Evolutionary conservation across 2,113 vertebrate genomes (phyloP), one percentile per base, ranked within the genome.

Genomic region (Cyprinodon variegatus): DNA sequence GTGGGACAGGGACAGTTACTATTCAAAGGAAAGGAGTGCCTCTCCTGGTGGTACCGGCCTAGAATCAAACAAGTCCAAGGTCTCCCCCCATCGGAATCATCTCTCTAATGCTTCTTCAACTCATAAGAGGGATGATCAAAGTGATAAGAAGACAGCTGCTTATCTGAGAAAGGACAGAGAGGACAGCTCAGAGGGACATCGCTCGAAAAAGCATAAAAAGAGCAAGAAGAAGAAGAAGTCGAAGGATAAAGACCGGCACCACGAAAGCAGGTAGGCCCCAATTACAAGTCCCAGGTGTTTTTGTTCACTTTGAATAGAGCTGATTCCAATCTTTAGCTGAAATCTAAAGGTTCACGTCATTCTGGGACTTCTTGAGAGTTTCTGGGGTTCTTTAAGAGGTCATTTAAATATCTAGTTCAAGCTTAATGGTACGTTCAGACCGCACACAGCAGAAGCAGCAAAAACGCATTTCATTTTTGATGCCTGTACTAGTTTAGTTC

Each of bases 161-260:
- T 4, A 70, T 76, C 59, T 11, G n/a, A 65, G 9, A 83, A 87
- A 78, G 3, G 88, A 90, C 15, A 79, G 89, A 13, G 70, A 82
- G 0, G 84, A 78, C 8, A 72, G 74, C 7, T 63, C 76, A 0
- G 95, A 93, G 29, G 93, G 94, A 48, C 88, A 87, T 14, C 90
- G 77, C 78, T 86, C 29, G 1, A 96, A 94, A 81, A 97, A 95
- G 91, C 94, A 93, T 74, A 98, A 97, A 80, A 98, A 96, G 73
- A 95, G 95, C 48, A 98, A 98, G 94, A 98, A 97, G 88, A 98
- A 96, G 87, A 97, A 96, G 89, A 97, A 96, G 86, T 96, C 95
- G 43, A 98, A 96, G 93, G 96, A 96, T 76, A 97, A 95, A 90
- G 95, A 95, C 83, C 87, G 93, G 59, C 90, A 93, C n/a, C 91